phyloP scores from a whole-genome alignment of 2,113 vertebrate species.

The Phocoena sinus region DNA sequence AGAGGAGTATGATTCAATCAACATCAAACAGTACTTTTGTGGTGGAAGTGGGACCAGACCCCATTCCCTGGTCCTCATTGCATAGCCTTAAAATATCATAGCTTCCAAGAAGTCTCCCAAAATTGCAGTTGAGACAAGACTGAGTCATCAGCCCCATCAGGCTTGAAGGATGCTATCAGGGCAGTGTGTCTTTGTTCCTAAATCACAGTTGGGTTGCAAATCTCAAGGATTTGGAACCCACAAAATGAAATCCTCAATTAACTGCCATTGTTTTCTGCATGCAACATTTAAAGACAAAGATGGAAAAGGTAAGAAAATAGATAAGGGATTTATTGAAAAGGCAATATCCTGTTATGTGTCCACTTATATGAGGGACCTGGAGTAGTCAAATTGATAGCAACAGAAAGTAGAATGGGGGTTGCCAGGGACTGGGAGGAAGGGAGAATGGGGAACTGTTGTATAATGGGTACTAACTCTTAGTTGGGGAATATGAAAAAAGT shows the following conservation, averaged over 20 bases:
- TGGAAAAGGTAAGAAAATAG: not conserved
- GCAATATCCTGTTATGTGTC: not conserved
- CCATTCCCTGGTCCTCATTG: not conserved
- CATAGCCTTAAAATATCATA: not conserved
- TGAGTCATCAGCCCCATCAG: too few species aligned
- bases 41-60: not conserved
- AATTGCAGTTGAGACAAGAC: not conserved
- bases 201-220: not conserved
- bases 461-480: not conserved
- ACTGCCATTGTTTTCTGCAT: not conserved
- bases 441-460: not conserved
- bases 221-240: not conserved
- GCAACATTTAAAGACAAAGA: not conserved
- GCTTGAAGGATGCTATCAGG: not conserved
- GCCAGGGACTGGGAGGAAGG: too few species aligned
- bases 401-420: not conserved
- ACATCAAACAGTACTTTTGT: not conserved
- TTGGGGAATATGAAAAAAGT: not conserved
- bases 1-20: not conserved
- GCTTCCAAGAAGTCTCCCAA: not conserved
- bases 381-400: not conserved
- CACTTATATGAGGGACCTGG: not conserved
- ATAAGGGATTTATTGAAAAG: not conserved
- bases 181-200: not conserved
- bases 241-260: not conserved